Evolutionary conservation across 2,888 invertebrate species (phyloP).

Genomic region (Pinctada fucata): DNA sequence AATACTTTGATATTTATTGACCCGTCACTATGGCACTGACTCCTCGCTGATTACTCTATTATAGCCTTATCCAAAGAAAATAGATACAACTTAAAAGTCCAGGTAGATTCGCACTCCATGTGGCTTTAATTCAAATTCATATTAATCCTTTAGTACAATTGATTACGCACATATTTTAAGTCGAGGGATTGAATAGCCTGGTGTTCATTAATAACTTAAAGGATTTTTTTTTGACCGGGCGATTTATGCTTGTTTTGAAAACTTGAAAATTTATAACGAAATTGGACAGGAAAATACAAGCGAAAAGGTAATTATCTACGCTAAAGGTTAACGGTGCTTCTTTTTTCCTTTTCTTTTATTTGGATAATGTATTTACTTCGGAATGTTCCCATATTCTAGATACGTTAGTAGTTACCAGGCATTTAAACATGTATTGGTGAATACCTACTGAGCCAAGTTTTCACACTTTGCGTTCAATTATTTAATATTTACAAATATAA

Average conservation of each 20-base stretch:
- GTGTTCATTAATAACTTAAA: no score
- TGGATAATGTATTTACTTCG: conserved; percentile 1
- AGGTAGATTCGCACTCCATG: not conserved
- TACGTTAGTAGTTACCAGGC: not conserved
- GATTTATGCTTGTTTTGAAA: no score
- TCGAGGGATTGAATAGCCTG: no score
- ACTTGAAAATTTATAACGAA: no score
- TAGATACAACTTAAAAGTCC: conserved; percentile 1
- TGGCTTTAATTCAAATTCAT: not conserved
- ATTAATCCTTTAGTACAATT: not conserved
- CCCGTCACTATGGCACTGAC: conserved; percentile 29
- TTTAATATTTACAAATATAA: not conserved
- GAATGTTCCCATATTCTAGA: not conserved
- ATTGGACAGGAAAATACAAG: not conserved
- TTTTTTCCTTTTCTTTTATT: not conserved
- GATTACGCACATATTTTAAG: not conserved
- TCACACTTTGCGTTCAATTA: not conserved
- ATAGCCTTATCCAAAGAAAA: conserved; percentile 3
- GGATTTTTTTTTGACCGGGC: no score
- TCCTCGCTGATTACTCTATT: not conserved
- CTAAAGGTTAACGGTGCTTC: not conserved
- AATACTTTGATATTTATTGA: conserved; percentile 3
- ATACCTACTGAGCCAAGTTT: not conserved
- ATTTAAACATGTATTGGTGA: not conserved
- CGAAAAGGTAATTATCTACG: not conserved